A percentile compares a stretch with the other conserved stretches of the same genome.
phyloP scores from a whole-genome alignment of 1,140 invertebrate species.

The Diploscapter pachys region DNA sequence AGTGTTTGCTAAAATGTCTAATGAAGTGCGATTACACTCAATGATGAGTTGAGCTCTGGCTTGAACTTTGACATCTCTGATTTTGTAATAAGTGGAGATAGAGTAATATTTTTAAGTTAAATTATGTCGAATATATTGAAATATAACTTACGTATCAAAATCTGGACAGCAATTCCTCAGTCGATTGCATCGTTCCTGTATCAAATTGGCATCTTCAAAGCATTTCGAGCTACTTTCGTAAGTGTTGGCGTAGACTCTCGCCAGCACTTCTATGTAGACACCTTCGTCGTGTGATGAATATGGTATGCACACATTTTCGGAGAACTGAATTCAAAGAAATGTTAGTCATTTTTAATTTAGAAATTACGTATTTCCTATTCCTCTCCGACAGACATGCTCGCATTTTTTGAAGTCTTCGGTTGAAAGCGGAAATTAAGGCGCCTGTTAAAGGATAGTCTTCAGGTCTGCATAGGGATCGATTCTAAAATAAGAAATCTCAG shows the following conservation, averaged over 20 bases:
- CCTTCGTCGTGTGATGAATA: conserved; percentile 6
- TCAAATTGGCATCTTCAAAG: conserved; percentile 32
- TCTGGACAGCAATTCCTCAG: conserved; percentile 32
- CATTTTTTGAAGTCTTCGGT: neutral
- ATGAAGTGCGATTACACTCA: too few species aligned
- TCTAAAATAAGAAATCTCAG: too few species aligned
- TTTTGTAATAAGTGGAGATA: too few species aligned
- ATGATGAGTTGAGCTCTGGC: too few species aligned
- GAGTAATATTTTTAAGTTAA: too few species aligned
- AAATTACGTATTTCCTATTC: conserved; percentile 27
- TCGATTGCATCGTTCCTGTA: conserved; percentile 31
- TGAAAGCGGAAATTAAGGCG: too few species aligned
- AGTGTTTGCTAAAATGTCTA: too few species aligned
- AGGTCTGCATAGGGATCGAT: too few species aligned
- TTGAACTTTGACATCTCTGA: too few species aligned
- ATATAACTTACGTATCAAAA: conserved; percentile 25
- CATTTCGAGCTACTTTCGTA: conserved; percentile 20
- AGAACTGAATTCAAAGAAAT: conserved; percentile 16
- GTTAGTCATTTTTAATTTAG: neutral
- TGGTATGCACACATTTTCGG: conserved; percentile 22
- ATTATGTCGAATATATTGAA: too few species aligned
- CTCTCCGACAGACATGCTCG: conserved; percentile 17
- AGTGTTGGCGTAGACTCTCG: conserved; percentile 17
- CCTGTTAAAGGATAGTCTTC: too few species aligned
- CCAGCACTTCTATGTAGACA: conserved; percentile 16